A percentile compares a stretch with the other conserved stretches of the same genome.
Conservation (phyloP, 2,888 invertebrate species). For the Ganaspis brasiliensis region DNA sequence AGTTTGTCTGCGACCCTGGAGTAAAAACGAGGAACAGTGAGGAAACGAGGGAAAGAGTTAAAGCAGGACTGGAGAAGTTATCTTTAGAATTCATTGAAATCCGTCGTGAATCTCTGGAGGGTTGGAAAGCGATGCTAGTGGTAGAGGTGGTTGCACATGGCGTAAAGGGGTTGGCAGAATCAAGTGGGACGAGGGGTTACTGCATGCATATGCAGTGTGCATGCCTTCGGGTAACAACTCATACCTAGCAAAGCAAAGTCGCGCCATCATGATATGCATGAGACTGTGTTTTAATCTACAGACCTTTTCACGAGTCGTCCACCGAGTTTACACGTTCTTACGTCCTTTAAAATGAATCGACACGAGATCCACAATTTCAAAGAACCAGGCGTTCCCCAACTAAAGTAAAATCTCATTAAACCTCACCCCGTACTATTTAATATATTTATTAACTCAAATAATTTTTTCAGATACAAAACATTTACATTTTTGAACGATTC, state of each 20-base stretch:
- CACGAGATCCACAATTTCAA: constrained; percentile 2
- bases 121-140: constrained; percentile 48
- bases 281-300: constrained; percentile 69
- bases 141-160: constrained; percentile 46
- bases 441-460: background rate
- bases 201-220: constrained; percentile 78
- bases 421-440: background rate
- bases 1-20: background rate
- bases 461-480: no score
- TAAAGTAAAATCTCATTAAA: background rate
- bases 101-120: constrained; percentile 59
- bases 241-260: constrained; percentile 69
- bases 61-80: constrained; percentile 64
- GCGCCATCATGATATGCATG: constrained; percentile 72
- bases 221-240: constrained; percentile 77
- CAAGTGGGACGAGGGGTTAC: constrained; percentile 47
- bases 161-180: constrained; percentile 50
- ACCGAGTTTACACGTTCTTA: constrained; percentile 39
- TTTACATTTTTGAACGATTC: no score
- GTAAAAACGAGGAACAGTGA: constrained; percentile 14
- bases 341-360: constrained; percentile 26
- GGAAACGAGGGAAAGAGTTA: constrained; percentile 44
- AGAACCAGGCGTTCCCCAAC: background rate
- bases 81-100: constrained; percentile 76
- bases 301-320: constrained; percentile 49